Evolutionary conservation across 1,140 invertebrate species (phyloP).

Genomic region (Anastrepha ludens): DNA sequence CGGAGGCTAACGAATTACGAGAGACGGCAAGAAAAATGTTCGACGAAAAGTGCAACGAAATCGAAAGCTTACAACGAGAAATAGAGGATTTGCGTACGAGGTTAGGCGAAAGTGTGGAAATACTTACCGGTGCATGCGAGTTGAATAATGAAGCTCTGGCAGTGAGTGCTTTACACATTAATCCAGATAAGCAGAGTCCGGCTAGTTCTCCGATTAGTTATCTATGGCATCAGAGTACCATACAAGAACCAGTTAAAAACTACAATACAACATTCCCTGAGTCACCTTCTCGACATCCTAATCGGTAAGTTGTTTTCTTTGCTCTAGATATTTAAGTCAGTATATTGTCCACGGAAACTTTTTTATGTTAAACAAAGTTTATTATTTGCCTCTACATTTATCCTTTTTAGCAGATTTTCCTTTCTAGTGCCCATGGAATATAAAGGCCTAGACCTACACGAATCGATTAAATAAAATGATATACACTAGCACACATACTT

Average conservation of each 20-base stretch:
- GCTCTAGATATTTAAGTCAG: background rate
- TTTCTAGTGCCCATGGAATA: background rate
- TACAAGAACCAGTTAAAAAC: conserved; percentile 71
- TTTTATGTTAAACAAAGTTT: background rate
- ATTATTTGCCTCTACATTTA: background rate
- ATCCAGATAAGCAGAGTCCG: conserved; percentile 63
- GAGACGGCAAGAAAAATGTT: conserved; percentile 67
- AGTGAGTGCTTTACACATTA: conserved; percentile 61
- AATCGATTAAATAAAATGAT: conserved; percentile 17
- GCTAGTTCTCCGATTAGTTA: conserved; percentile 75
- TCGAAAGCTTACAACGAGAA: conserved; percentile 76
- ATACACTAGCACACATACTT: background rate
- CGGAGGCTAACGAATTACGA: conserved; percentile 79
- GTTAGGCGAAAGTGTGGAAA: conserved; percentile 71
- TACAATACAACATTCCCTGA: conserved; percentile 52
- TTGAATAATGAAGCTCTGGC: conserved; percentile 62
- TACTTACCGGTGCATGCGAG: conserved; percentile 69
- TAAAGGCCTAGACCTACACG: background rate
- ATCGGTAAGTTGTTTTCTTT: conserved; percentile 63
- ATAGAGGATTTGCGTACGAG: conserved; percentile 72
- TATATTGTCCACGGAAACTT: background rate
- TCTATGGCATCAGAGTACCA: conserved; percentile 75
- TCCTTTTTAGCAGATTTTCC: background rate
- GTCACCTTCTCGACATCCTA: conserved; percentile 64
- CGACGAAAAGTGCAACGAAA: conserved; percentile 76